Evolutionary conservation across 2,797 vertebrate species (phyloP).

Genomic region (Gadopsis bispinosus): DNA sequence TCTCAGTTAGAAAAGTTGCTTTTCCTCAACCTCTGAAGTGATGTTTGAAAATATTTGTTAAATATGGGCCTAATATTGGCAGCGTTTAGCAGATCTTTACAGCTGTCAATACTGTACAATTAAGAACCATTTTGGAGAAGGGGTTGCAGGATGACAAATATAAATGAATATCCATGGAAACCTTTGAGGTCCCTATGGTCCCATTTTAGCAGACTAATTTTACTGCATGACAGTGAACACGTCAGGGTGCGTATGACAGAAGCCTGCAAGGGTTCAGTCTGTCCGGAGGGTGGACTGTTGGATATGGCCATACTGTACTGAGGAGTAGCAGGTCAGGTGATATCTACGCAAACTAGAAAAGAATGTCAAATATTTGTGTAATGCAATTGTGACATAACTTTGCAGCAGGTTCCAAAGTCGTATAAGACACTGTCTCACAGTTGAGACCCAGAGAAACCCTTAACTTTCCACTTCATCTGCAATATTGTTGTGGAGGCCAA

Average conservation of each 20-base stretch:
- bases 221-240: not conserved
- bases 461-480: conserved; percentile 30
- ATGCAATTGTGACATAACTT: not conserved
- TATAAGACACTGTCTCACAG: not conserved
- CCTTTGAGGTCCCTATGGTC: too few species aligned
- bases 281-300: not conserved
- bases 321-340: too few species aligned
- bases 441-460: not conserved
- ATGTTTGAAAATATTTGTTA: too few species aligned
- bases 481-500: not conserved
- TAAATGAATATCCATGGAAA: too few species aligned
- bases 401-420: not conserved
- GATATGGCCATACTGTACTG: not conserved
- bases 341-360: not conserved
- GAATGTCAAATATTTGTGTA: not conserved
- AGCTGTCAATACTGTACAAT: not conserved
- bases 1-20: not conserved
- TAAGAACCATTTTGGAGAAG: not conserved
- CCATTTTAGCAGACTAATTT: too few species aligned
- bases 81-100: not conserved
- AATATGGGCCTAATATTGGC: not conserved
- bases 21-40: not conserved
- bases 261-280: too few species aligned
- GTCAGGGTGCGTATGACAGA: not conserved
- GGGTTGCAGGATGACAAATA: too few species aligned